Percentiles rank a stretch among this genome's conserved stretches.
phyloP scores from a whole-genome alignment of 2,113 vertebrate species.

The Ginglymostoma cirratum region DNA sequence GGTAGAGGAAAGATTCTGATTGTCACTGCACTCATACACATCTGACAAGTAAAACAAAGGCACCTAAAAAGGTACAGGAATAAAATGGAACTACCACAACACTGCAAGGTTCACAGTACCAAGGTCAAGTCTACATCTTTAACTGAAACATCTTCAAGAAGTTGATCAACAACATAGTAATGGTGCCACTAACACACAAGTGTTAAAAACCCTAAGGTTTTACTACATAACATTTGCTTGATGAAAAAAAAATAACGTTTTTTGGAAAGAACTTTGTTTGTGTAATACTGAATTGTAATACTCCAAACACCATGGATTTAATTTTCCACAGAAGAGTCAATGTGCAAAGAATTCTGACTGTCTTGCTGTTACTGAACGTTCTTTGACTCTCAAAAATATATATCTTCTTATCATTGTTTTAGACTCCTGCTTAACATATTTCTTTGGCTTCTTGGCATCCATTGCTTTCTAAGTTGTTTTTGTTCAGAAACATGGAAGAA shows the following conservation, averaged over 20 bases:
- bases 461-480: neutral
- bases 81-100: neutral
- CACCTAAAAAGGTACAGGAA: constrained; percentile 13
- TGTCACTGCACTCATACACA: constrained; percentile 29
- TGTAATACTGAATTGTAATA: constrained; percentile 36
- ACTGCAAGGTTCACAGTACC: constrained; percentile 32
- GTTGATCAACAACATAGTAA: constrained; percentile 36
- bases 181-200: constrained; percentile 20
- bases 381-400: constrained; percentile 31
- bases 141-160: neutral
- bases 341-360: constrained; percentile 16
- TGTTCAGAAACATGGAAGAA: constrained; percentile 23
- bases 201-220: constrained; percentile 2
- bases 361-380: neutral
- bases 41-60: neutral
- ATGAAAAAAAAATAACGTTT: neutral
- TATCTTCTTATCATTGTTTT: constrained; percentile 11
- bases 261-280: constrained; percentile 23
- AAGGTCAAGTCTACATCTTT: neutral
- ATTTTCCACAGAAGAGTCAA: constrained; percentile 27
- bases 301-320: constrained; percentile 25
- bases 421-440: constrained; percentile 21
- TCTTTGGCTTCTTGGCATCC: constrained; percentile 33
- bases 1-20: neutral
- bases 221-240: neutral